A percentile compares a stretch with the other conserved stretches of the same genome.
Evolutionary conservation across 2,797 vertebrate species (phyloP).

Genomic region (Liasis olivaceus): DNA sequence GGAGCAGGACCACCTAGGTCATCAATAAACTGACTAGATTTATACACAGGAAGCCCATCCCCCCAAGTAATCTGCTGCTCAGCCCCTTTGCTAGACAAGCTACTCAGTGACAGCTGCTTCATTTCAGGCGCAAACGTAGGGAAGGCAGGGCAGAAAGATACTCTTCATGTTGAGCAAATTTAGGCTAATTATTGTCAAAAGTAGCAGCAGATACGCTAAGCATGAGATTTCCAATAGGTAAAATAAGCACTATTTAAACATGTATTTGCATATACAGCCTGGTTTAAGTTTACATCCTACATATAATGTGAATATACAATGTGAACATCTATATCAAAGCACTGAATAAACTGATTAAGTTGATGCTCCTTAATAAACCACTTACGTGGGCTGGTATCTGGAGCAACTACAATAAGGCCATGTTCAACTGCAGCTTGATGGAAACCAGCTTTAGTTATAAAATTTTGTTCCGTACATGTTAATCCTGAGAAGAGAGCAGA

Average conservation of each 20-base stretch:
- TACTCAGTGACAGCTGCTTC: no score
- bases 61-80: neutral
- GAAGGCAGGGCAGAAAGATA: neutral
- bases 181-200: neutral
- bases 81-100: neutral
- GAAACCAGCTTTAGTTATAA: slow-evolving; percentile 90
- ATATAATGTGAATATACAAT: no score
- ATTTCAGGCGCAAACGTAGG: neutral
- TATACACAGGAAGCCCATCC: neutral
- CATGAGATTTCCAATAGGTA: neutral
- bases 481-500: slow-evolving; percentile 74
- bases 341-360: neutral
- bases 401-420: slow-evolving; percentile 86
- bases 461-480: slow-evolving; percentile 96
- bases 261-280: neutral
- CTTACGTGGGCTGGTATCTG: slow-evolving; percentile 95
- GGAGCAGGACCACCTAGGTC: neutral
- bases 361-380: slow-evolving; percentile 9
- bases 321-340: neutral
- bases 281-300: neutral
- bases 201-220: neutral
- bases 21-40: neutral
- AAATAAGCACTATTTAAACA: neutral
- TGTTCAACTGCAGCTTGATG: slow-evolving; percentile 88
- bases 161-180: neutral